Conservation (phyloP, 2,888 invertebrate genomes). For the Agrochola litura region DNA sequence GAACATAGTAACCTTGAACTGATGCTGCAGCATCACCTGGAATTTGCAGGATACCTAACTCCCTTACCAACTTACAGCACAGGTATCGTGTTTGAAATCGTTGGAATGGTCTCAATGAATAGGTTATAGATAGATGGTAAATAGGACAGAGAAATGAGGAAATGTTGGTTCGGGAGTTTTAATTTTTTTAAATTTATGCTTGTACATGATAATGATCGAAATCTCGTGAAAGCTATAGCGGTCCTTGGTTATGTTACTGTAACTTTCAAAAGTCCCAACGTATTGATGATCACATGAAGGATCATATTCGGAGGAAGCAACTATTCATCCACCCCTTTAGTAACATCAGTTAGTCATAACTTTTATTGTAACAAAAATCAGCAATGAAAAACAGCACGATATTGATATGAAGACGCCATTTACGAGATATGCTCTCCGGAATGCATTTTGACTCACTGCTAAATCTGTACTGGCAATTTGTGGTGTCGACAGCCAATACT, state of each 20-base stretch:
- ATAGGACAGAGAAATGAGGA: too few species aligned
- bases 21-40: too few species aligned
- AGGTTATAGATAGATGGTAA: too few species aligned
- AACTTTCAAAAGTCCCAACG: background rate
- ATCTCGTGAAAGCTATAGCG: background rate
- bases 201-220: background rate
- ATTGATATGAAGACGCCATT: background rate
- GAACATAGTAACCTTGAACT: too few species aligned
- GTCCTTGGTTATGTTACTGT: background rate
- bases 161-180: too few species aligned
- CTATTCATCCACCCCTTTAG: background rate
- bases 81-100: too few species aligned
- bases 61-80: too few species aligned
- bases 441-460: conserved; percentile 37
- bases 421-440: conserved; percentile 4
- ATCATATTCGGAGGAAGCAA: too few species aligned
- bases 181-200: too few species aligned
- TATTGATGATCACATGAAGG: background rate
- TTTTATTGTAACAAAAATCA: background rate
- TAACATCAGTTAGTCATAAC: background rate
- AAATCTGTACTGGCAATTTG: conserved; percentile 32
- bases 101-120: too few species aligned
- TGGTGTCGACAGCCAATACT: conserved; percentile 28
- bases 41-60: too few species aligned
- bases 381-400: background rate